Evolutionary conservation across 1,140 invertebrate genomes (phyloP), one percentile per base, ranked within the genome.

Genomic region (Listronotus oregonensis): DNA sequence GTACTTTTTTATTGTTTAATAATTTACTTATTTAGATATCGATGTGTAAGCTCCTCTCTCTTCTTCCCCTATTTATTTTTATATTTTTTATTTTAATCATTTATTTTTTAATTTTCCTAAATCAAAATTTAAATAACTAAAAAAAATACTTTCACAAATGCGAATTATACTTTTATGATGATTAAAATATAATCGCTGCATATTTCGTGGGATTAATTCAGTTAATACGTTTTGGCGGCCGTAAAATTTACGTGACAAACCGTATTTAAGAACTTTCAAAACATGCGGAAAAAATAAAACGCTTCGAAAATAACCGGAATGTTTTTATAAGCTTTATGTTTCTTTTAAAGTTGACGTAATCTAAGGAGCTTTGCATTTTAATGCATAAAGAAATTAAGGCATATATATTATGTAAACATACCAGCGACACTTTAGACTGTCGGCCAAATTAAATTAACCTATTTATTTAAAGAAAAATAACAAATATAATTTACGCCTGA

Each of bases 131-230:
- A n/a, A n/a, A n/a, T n/a, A n/a, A n/a, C n/a, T n/a, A n/a, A n/a
- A n/a, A n/a, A n/a, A n/a, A n/a, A n/a, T 27, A 27, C 21, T 27
- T 27, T 37, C 1, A 8, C 7, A 12, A 37, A 37, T 10, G 34
- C 34, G 34, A 37, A 37, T 14, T 54, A 54, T 54, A 40, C 11
- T 39, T 42, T 56, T 12, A 58, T 47, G 56, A 32, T 58, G 43
- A 58, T 58, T 58, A 58, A 58, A 58, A 58, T 12, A 43, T 43
- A 43, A 56, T 56, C 14, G 32, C 37, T 56, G 27, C n/a, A 39
- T 58, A 58, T 58, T 58, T 46, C n/a, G 46, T 11, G 43, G 56
- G n/a, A 58, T 58, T 58, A 58, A 58, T 49, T 58, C 56, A n/a
- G 56, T 32, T 58, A 58, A 58, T 58, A 58, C 56, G 56, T 58